phyloP scores from a whole-genome alignment of 2,888 invertebrate species.

The Neuroscelio doddi region DNA sequence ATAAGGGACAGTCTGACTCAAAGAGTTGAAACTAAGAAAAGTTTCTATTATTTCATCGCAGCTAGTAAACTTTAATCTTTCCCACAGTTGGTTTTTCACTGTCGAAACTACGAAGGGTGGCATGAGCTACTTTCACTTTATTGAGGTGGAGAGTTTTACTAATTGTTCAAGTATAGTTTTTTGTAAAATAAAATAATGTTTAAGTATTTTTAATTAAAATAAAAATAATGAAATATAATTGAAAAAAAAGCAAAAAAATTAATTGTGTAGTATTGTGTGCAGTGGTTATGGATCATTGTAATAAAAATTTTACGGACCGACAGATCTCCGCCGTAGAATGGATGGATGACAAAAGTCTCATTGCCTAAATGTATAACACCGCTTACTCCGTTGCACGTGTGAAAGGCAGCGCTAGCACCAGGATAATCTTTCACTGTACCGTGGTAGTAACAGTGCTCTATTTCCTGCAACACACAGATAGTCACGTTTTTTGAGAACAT shows the following conservation, averaged over 20 bases:
- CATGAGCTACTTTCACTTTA: constrained; percentile 16
- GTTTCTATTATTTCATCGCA: constrained; percentile 26
- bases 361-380: constrained; percentile 98
- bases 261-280: too few species aligned
- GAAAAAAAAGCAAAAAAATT: too few species aligned
- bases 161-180: constrained; percentile 34
- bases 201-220: too few species aligned
- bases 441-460: constrained; percentile 99
- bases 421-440: constrained; percentile 98
- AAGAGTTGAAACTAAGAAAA: constrained; percentile 10
- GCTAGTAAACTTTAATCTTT: constrained; percentile 30
- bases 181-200: constrained; percentile 32
- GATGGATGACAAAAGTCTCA: constrained; percentile 98
- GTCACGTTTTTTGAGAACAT: too few species aligned
- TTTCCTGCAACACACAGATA: constrained; percentile 78
- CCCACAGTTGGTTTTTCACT: constrained; percentile 17
- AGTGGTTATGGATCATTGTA: constrained; percentile 15
- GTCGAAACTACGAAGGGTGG: neutral
- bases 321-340: constrained; percentile 96
- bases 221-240: too few species aligned
- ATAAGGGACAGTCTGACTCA: constrained; percentile 8
- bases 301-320: constrained; percentile 83
- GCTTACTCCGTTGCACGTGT: constrained; percentile 98
- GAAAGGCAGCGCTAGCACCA: constrained; percentile 96
- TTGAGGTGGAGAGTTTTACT: constrained; percentile 26